A percentile compares a stretch with the other conserved stretches of the same genome.
phyloP scores from a whole-genome alignment of 1,140 invertebrate species.

The Panulirus ornatus region DNA sequence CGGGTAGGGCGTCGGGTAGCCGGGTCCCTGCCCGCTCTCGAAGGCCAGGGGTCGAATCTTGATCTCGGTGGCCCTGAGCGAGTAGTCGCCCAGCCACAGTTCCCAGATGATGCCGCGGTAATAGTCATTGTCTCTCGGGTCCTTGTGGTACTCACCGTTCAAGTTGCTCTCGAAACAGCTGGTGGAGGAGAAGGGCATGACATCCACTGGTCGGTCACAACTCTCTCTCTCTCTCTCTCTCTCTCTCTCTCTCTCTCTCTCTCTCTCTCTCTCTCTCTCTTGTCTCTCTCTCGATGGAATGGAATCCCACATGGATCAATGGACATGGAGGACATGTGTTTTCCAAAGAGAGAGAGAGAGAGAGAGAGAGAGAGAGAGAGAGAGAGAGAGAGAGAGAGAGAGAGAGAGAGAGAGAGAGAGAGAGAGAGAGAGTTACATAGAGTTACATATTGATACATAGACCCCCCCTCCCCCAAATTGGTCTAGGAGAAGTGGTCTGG shows the following conservation, averaged over 20 bases:
- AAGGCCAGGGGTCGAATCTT: slow-evolving; percentile 78
- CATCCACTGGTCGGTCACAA: no score
- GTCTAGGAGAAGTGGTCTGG: no score
- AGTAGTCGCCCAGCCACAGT: slow-evolving; percentile 81
- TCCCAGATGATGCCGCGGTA: slow-evolving; percentile 83
- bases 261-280: no score
- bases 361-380: slow-evolving; percentile 1
- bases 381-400: not conserved
- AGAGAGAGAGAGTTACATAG: no score
- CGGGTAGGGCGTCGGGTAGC: not conserved
- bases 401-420: not conserved
- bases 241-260: no score
- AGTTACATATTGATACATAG: no score
- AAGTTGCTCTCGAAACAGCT: slow-evolving; percentile 83
- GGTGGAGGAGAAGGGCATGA: no score
- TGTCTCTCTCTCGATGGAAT: no score
- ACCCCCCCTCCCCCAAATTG: no score
- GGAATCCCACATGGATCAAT: no score
- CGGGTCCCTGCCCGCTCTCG: not conserved
- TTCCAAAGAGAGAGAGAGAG: not conserved
- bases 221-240: no score
- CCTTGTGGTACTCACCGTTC: slow-evolving; percentile 81
- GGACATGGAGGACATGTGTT: no score
- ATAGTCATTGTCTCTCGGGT: slow-evolving; percentile 79
- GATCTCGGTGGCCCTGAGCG: slow-evolving; percentile 79